A percentile compares a stretch with the other conserved stretches of the same genome.
Conservation (phyloP, 2,888 invertebrate species). For the Girardia tigrina region DNA sequence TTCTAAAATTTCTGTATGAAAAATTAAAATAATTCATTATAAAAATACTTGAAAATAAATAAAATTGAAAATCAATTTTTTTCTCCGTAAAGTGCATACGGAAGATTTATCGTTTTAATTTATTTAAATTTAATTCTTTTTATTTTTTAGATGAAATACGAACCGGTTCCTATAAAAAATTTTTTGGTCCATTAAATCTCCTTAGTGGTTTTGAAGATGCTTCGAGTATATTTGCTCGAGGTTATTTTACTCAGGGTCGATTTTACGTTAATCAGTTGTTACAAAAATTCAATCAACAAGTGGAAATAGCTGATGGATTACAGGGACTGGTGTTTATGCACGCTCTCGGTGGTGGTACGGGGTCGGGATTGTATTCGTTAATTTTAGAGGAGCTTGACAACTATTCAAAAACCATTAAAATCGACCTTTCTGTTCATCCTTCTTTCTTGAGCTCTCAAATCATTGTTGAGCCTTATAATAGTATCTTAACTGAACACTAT, state of each 20-base stretch:
- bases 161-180: neutral
- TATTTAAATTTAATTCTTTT: no score
- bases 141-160: conserved; percentile 10
- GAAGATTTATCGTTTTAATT: no score
- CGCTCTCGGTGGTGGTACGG: neutral
- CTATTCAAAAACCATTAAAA: neutral
- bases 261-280: conserved; percentile 4
- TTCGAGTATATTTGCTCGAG: conserved; percentile 11
- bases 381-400: neutral
- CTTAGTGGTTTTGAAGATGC: neutral
- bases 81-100: no score
- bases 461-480: conserved; percentile 29
- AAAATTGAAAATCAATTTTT: no score
- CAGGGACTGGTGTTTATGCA: neutral
- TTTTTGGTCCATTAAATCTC: neutral
- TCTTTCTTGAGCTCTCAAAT: neutral
- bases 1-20: no score
- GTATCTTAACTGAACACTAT: neutral
- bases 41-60: no score
- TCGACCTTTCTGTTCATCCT: neutral
- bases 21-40: no score
- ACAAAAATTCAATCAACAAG: neutral
- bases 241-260: conserved; percentile 7
- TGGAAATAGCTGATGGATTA: neutral
- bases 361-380: neutral